phyloP scores from a whole-genome alignment of 2,113 vertebrate species.

The Ellobius talpinus region DNA sequence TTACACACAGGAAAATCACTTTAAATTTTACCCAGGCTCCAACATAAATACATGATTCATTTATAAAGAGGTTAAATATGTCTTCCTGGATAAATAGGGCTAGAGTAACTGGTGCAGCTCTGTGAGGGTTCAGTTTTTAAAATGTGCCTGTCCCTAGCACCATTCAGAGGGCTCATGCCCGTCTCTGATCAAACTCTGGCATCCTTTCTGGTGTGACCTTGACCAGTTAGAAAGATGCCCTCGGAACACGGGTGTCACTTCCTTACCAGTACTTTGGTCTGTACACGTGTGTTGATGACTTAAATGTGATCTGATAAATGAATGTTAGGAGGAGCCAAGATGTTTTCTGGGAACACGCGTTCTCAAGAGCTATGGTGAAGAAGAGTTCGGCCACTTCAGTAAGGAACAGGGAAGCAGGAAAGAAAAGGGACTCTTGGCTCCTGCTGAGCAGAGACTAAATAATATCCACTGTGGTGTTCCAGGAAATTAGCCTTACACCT shows the following conservation, averaged over 20 bases:
- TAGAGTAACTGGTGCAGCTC: not conserved
- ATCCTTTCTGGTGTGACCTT: not conserved
- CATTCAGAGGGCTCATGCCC: not conserved
- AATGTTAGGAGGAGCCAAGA: not conserved
- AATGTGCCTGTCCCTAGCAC: not conserved
- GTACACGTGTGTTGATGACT: not conserved
- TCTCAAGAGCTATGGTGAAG: not conserved
- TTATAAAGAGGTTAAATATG: slow-evolving; percentile 29
- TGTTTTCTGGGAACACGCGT: not conserved
- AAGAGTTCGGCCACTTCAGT: not conserved
- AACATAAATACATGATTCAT: slow-evolving; percentile 59
- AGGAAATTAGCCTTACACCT: slow-evolving; percentile 5
- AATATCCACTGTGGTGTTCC: not conserved
- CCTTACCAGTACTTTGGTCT: not conserved
- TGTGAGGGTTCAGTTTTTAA: not conserved
- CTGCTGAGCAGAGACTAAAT: not conserved
- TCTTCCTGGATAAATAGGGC: slow-evolving; percentile 7
- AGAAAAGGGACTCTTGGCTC: not conserved
- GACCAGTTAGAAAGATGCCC: not conserved
- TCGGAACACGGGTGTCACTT: not conserved
- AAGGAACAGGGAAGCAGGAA: not conserved
- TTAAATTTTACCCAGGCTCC: slow-evolving; percentile 51
- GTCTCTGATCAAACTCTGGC: not conserved
- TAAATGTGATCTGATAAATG: not conserved
- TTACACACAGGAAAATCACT: slow-evolving; percentile 47